Evolutionary conservation across 2,113 vertebrate species (phyloP).

Genomic region (Brachypodius melanocephalos): DNA sequence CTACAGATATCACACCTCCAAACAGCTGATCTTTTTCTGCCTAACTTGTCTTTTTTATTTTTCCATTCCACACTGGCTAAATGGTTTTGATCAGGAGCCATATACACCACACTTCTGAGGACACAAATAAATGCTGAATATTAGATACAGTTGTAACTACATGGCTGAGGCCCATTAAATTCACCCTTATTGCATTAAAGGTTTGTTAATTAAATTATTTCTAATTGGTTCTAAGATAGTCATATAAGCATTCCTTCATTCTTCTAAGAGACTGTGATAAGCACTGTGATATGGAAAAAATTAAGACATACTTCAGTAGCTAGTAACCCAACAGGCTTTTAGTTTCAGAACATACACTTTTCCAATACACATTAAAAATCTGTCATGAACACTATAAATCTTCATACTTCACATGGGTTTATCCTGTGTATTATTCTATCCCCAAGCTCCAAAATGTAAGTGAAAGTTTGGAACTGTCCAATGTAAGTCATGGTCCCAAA

Average conservation of each 20-base stretch:
- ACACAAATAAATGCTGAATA: constrained; percentile 16
- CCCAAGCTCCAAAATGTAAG: neutral
- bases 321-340: neutral
- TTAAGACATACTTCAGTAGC: neutral
- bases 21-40: constrained; percentile 64
- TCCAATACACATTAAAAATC: neutral
- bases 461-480: neutral
- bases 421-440: neutral
- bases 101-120: neutral
- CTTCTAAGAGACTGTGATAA: neutral
- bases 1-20: constrained; percentile 49
- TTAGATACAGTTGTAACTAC: neutral
- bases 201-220: neutral
- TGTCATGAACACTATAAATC: neutral
- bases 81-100: constrained; percentile 40
- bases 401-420: neutral
- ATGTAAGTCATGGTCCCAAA: neutral
- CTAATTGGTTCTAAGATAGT: neutral
- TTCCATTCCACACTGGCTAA: neutral
- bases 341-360: neutral
- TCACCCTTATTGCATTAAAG: neutral
- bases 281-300: neutral
- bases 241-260: neutral
- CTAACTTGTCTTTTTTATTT: neutral
- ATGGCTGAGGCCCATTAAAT: neutral